These are phyloP conservation scores for Vulpes ferrilata DNA, from an alignment of 2,113 vertebrate genomes.

Conservation along the genomic window DNA sequence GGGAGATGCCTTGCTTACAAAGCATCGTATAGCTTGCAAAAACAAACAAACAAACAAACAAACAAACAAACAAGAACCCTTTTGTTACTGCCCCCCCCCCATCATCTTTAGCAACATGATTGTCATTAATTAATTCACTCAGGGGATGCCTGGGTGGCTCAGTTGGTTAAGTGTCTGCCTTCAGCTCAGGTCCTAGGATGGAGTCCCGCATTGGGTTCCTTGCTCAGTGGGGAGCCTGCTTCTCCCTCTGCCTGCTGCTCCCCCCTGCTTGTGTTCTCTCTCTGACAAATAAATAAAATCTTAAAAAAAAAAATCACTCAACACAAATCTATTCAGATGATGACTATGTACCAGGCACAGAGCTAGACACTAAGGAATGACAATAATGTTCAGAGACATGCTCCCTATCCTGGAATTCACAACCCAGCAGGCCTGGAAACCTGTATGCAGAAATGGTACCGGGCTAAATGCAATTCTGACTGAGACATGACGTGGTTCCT, in stretches of 20 bases:
- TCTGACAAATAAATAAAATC: too few species aligned
- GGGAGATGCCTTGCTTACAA: background rate
- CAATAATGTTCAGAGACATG: background rate
- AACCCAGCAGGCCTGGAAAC: background rate
- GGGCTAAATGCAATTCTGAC: background rate
- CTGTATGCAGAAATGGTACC: background rate
- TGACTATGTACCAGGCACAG: background rate
- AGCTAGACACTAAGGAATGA: constrained; percentile 41
- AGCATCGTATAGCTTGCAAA: background rate
- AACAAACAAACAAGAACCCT: background rate
- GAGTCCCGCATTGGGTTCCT: too few species aligned
- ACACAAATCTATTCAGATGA: constrained; percentile 48
- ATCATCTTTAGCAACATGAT: background rate
- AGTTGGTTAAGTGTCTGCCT: too few species aligned
- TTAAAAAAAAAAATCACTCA: background rate
- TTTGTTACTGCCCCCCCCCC: background rate
- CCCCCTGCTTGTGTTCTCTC: too few species aligned
- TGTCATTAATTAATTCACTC: background rate
- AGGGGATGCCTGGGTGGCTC: background rate
- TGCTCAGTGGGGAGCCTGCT: too few species aligned
- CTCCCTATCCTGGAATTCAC: background rate
- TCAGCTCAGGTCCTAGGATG: too few species aligned
- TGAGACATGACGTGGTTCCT: constrained; percentile 3
- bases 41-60: background rate
- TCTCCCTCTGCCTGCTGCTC: too few species aligned